Conservation (phyloP, 2,888 invertebrate genomes). For the Leptopilina drosophilae region DNA sequence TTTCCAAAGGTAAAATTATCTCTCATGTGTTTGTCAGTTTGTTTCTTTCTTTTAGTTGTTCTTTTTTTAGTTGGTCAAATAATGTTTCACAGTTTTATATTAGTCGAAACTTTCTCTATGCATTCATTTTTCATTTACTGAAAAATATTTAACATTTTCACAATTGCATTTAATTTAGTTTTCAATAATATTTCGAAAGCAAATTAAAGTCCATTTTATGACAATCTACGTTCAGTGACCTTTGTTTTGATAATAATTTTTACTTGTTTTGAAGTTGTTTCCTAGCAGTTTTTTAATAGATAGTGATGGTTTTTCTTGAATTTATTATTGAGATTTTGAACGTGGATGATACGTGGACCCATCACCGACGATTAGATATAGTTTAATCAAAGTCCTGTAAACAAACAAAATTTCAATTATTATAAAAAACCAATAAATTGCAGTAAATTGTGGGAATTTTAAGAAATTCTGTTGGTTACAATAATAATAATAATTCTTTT, state of each 20-base stretch:
- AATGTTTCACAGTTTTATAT: too few relatives aligned
- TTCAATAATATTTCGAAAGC: conserved; percentile 12
- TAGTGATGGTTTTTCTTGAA: neutral
- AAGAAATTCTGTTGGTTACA: too few relatives aligned
- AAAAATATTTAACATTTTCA: neutral
- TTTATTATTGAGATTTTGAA: conserved; percentile 5
- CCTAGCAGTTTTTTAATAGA: conserved; percentile 12
- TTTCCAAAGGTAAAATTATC: conserved; percentile 27
- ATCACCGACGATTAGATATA: too few relatives aligned
- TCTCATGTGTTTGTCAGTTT: too few relatives aligned
- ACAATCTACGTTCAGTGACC: conserved; percentile 19
- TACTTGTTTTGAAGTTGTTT: conserved; percentile 13
- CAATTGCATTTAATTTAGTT: neutral
- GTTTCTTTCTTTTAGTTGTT: too few relatives aligned
- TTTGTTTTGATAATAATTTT: conserved; percentile 19
- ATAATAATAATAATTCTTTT: too few relatives aligned
- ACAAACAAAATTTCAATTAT: too few relatives aligned
- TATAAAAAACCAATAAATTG: too few relatives aligned
- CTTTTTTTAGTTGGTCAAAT: too few relatives aligned
- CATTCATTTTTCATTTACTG: neutral
- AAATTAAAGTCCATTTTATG: conserved; percentile 20
- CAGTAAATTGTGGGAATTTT: too few relatives aligned
- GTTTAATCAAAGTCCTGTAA: too few relatives aligned
- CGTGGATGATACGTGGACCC: too few relatives aligned
- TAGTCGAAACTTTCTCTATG: neutral